These are phyloP conservation scores for Echeneis naucrates DNA, from an alignment of 2,797 vertebrate genomes.

Conservation along the genomic window DNA sequence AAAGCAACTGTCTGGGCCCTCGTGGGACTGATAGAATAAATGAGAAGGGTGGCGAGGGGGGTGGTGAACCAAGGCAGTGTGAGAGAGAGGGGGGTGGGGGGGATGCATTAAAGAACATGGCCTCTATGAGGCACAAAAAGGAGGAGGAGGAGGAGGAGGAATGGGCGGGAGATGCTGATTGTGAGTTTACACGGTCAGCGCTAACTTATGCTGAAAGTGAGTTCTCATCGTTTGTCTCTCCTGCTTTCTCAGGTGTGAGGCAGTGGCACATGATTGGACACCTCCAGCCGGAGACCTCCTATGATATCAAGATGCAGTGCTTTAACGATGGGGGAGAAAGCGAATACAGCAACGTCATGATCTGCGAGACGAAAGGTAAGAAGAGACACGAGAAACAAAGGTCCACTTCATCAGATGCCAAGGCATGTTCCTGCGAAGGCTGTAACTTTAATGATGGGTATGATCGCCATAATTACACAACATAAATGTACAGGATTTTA, in stretches of 20 bases:
- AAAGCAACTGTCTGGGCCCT: constrained; percentile 79
- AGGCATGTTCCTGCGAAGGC: constrained; percentile 55
- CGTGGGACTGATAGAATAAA: constrained; percentile 53
- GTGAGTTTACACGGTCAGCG: constrained; percentile 59
- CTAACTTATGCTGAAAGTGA: constrained; percentile 36
- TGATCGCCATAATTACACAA: constrained; percentile 60
- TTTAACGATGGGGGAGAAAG: constrained; percentile 94
- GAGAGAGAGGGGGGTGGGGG: constrained; percentile 1
- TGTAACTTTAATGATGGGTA: constrained; percentile 53
- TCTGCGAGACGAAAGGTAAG: constrained; percentile 96
- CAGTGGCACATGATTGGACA: constrained; percentile 94
- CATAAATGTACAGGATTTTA: constrained; percentile 53
- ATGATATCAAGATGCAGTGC: constrained; percentile 98
- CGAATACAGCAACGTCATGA: constrained; percentile 98
- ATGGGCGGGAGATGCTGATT: constrained; percentile 8
- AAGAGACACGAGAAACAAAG: constrained; percentile 24
- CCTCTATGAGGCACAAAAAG: constrained; percentile 48
- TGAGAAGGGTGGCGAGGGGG: constrained; percentile 6
- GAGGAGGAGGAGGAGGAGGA: constrained; percentile 18
- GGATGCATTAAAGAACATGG: constrained; percentile 61
- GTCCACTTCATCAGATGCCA: constrained; percentile 40
- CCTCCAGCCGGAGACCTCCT: constrained; percentile 94
- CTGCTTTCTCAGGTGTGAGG: constrained; percentile 85
- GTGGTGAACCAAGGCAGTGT: neutral
- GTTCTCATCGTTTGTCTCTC: constrained; percentile 56